These are phyloP conservation scores for Drosophila lacicola DNA, from an alignment of 2,888 invertebrate species.

Conservation along the genomic window DNA sequence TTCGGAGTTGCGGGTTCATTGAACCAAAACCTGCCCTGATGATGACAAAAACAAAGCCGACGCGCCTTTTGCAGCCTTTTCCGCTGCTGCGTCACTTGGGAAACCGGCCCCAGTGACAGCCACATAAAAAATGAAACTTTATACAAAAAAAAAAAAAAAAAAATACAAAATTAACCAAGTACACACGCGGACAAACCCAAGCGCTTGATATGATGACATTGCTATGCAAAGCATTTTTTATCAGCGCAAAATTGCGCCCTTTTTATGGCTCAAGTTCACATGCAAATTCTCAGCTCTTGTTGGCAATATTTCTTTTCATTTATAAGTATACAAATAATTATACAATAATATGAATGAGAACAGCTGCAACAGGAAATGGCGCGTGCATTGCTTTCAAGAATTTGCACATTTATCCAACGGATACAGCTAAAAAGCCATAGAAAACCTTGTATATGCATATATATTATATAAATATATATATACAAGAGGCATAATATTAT, in stretches of 20 bases:
- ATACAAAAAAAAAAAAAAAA: slow-evolving; percentile 24
- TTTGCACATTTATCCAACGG: slow-evolving; percentile 17
- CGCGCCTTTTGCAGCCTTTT: slow-evolving; percentile 43
- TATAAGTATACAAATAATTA: slow-evolving; percentile 13
- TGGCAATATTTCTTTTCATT: not conserved
- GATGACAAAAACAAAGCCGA: slow-evolving; percentile 65
- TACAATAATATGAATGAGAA: slow-evolving; percentile 19
- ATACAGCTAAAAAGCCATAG: not conserved
- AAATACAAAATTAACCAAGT: slow-evolving; percentile 11
- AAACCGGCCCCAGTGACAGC: slow-evolving; percentile 51
- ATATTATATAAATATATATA: not conserved
- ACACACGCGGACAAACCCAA: slow-evolving; percentile 1
- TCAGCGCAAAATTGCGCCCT: slow-evolving; percentile 42
- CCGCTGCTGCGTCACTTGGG: slow-evolving; percentile 64
- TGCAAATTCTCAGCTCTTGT: slow-evolving; percentile 37
- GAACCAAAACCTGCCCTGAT: slow-evolving; percentile 48
- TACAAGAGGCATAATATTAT: not conserved
- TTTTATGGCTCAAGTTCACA: slow-evolving; percentile 50
- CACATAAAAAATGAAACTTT: slow-evolving; percentile 37
- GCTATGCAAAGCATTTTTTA: slow-evolving; percentile 38
- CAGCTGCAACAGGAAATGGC: slow-evolving; percentile 40
- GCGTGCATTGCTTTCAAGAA: slow-evolving; percentile 45
- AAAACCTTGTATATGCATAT: not conserved
- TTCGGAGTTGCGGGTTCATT: slow-evolving; percentile 56
- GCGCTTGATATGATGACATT: slow-evolving; percentile 26